Conservation (phyloP, 2,113 vertebrate genomes). For the Arenaria interpres region DNA sequence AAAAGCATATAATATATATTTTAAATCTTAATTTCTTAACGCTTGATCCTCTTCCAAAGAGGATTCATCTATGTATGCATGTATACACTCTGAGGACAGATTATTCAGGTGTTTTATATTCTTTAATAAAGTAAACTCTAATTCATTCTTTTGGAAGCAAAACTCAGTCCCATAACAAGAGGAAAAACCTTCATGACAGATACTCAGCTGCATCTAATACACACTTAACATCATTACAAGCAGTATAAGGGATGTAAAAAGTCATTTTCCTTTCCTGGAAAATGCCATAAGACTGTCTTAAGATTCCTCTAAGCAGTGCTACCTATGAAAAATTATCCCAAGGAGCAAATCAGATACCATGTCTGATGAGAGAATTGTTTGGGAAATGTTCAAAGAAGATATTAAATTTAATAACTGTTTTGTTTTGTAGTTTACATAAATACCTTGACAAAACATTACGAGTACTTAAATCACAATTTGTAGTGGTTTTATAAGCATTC, state of each 20-base stretch:
- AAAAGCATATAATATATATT: too few relatives aligned
- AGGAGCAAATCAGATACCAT: neutral
- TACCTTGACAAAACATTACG: neutral
- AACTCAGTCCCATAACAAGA: neutral
- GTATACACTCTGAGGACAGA: neutral
- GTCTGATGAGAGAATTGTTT: neutral
- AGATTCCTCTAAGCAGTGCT: neutral
- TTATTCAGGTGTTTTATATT: neutral
- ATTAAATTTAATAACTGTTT: neutral
- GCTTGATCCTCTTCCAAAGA: neutral
- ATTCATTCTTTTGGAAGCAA: neutral
- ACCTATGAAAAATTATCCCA: neutral
- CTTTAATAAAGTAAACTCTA: neutral
- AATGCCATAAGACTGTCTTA: neutral
- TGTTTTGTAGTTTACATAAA: neutral
- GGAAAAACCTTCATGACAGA: neutral
- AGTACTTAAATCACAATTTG: neutral
- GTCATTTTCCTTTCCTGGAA: constrained; percentile 16
- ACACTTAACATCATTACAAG: neutral
- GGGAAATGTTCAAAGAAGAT: neutral
- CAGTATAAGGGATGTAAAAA: neutral
- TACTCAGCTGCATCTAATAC: neutral
- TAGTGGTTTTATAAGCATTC: neutral
- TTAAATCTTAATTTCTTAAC: neutral
- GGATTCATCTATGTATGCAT: neutral